phyloP scores from a whole-genome alignment of 1,140 invertebrate genomes.

The Belonocnema kinseyi region DNA sequence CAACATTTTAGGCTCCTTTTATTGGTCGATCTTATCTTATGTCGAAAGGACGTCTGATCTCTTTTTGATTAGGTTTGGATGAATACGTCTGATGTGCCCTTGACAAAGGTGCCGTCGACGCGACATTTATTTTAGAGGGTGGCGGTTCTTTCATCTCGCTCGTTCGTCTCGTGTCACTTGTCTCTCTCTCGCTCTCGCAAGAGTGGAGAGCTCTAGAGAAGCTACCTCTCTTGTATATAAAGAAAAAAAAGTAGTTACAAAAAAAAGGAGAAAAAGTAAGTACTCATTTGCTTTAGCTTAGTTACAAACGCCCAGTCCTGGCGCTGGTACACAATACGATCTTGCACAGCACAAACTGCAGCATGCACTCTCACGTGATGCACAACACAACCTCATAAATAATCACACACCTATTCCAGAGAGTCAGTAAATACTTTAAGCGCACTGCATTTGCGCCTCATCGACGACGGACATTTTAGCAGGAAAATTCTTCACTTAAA shows the following conservation, averaged over 20 bases:
- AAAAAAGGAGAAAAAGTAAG: slow-evolving; percentile 7
- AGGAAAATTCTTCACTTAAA: background rate
- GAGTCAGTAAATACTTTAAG: slow-evolving; percentile 54
- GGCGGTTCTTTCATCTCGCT: slow-evolving; percentile 29
- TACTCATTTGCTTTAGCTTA: slow-evolving; percentile 64
- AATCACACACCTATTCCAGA: slow-evolving; percentile 43
- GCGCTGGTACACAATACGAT: slow-evolving; percentile 32
- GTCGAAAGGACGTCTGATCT: slow-evolving; percentile 9
- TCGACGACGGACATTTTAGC: slow-evolving; percentile 8
- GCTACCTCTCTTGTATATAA: slow-evolving; percentile 60
- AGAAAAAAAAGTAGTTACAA: slow-evolving; percentile 42
- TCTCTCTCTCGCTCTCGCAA: slow-evolving; percentile 36
- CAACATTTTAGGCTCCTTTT: background rate
- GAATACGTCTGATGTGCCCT: slow-evolving; percentile 13
- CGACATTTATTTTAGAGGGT: slow-evolving; percentile 1
- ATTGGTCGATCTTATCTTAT: slow-evolving; percentile 12
- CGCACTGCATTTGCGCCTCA: background rate
- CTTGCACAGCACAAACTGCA: slow-evolving; percentile 15
- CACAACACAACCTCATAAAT: slow-evolving; percentile 48
- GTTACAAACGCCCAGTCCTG: slow-evolving; percentile 51
- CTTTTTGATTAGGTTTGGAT: slow-evolving; percentile 38
- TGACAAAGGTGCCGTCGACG: slow-evolving; percentile 30
- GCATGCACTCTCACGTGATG: background rate
- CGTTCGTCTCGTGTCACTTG: background rate
- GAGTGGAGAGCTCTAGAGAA: slow-evolving; percentile 56